Evolutionary conservation across 2,113 vertebrate species (phyloP).

Genomic region (Xenus cinereus): DNA sequence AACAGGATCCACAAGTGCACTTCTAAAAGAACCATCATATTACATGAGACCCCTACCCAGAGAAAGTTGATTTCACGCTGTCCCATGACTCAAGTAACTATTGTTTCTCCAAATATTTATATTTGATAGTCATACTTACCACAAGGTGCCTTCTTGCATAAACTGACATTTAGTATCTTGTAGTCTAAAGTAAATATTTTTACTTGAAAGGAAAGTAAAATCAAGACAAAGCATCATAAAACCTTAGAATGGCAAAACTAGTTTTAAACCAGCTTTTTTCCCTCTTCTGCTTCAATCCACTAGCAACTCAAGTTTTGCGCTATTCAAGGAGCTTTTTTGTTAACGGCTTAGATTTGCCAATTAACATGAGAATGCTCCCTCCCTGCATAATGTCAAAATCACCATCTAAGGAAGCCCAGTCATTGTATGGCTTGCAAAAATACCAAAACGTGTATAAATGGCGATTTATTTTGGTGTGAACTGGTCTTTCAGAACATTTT

Average conservation of each 20-base stretch:
- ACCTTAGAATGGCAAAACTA: background rate
- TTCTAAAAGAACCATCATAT: background rate
- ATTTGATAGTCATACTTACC: background rate
- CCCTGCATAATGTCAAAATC: slow-evolving; percentile 68
- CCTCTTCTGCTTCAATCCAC: background rate
- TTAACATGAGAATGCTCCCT: slow-evolving; percentile 76
- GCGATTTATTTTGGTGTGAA: slow-evolving; percentile 30
- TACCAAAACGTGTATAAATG: background rate
- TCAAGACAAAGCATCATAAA: background rate
- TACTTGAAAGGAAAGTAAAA: slow-evolving; percentile 18
- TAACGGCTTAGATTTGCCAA: slow-evolving; percentile 48
- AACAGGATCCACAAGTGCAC: background rate
- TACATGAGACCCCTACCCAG: slow-evolving; percentile 11
- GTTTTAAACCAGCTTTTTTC: background rate
- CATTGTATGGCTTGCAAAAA: slow-evolving; percentile 53
- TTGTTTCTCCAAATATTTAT: slow-evolving; percentile 28
- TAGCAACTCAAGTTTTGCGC: slow-evolving; percentile 67
- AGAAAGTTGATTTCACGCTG: background rate
- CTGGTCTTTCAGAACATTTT: slow-evolving; percentile 18
- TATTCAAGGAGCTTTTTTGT: slow-evolving; percentile 63
- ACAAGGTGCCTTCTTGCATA: slow-evolving; percentile 12
- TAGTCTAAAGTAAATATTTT: slow-evolving; percentile 53
- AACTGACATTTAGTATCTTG: background rate
- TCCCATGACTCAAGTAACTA: background rate
- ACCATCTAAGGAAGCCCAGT: slow-evolving; percentile 26